These are phyloP conservation scores for Lasiurus cinereus DNA, from an alignment of 2,113 vertebrate genomes.

Conservation along the genomic window DNA sequence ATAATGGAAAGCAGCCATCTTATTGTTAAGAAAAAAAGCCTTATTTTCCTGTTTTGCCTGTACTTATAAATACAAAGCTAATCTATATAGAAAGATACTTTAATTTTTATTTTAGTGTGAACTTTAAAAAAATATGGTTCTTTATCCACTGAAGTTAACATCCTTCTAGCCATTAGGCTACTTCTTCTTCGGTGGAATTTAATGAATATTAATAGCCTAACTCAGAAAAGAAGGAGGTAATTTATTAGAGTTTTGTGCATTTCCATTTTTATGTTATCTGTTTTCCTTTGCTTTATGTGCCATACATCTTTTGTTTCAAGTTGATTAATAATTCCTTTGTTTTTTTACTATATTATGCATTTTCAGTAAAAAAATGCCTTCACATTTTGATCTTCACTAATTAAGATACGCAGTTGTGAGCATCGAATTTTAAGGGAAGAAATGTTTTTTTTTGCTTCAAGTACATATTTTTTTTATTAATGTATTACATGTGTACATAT, in stretches of 20 bases:
- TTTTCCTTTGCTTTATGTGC: constrained; percentile 66
- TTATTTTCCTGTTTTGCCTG: constrained; percentile 52
- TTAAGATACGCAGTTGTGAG: constrained; percentile 42
- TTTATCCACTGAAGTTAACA: constrained; percentile 64
- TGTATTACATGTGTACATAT: too few relatives aligned
- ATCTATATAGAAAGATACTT: constrained; percentile 43
- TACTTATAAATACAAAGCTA: constrained; percentile 27
- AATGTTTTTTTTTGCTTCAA: not conserved
- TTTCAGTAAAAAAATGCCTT: constrained; percentile 67
- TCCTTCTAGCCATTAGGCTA: constrained; percentile 67
- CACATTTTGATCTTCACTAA: constrained; percentile 61
- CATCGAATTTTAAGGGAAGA: constrained; percentile 58
- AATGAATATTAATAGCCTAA: constrained; percentile 81
- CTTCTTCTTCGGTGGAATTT: constrained; percentile 72
- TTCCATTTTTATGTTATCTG: constrained; percentile 75
- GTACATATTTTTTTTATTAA: too few relatives aligned
- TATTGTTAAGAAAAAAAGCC: constrained; percentile 51
- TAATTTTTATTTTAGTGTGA: constrained; percentile 69
- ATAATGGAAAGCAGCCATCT: not conserved
- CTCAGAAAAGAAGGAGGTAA: constrained; percentile 61
- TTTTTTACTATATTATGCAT: constrained; percentile 67
- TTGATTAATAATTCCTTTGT: constrained; percentile 76
- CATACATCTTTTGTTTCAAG: constrained; percentile 67
- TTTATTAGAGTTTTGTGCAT: constrained; percentile 74
- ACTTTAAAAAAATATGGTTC: constrained; percentile 71